Evolutionary conservation across 1,140 invertebrate genomes (phyloP), one percentile per base, ranked within the genome.

Genomic region (Odontomachus brunneus): DNA sequence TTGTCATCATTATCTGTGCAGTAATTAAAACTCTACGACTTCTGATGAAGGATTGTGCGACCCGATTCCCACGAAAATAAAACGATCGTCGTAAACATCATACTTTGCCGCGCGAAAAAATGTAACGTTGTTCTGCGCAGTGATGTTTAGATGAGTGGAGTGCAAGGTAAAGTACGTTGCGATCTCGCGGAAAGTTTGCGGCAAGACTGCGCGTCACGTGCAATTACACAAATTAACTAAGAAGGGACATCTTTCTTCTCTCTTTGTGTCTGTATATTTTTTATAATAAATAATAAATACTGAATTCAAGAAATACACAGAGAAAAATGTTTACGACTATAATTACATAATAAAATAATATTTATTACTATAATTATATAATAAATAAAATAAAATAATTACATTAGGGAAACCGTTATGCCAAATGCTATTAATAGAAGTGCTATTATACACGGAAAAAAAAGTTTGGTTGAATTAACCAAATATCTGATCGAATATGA

Each of bases 1-100:
- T 74, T 55, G 73, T 87, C 86, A 86, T 87, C 84, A 78, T 86
- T 86, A 83, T 63, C 24, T 19, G 26, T 29, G 19, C 22, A n/a
- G 74, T 84, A 87, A 87, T 87, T 87, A 84, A 86, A 87, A 73
- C 62, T 74, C 69, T 62, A 22, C 62, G 80, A 26, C 33, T 38
- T 65, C 53, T 80, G 85, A 87, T 83, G 74, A 78, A 84, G 85
- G 84, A 86, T 59, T 67, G 15, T 55, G 29, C 48, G 78, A 82
- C 44, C 76, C 57, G 65, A 80, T 80, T 80, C 57, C 51, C 33
- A 44, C 53, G 65, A 57, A 80, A 80, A 80, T 80, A 80, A 67
- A 80, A 80, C 53, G 74, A 63, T 53, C 44, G 26, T 66, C 49
- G 62, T 76, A 76, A 66, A 76, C 62, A 53, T 76, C 49, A 38